Base-by-base conservation (phyloP, 2,888 invertebrate genomes). In the Cheilosia vernalis region DNA sequence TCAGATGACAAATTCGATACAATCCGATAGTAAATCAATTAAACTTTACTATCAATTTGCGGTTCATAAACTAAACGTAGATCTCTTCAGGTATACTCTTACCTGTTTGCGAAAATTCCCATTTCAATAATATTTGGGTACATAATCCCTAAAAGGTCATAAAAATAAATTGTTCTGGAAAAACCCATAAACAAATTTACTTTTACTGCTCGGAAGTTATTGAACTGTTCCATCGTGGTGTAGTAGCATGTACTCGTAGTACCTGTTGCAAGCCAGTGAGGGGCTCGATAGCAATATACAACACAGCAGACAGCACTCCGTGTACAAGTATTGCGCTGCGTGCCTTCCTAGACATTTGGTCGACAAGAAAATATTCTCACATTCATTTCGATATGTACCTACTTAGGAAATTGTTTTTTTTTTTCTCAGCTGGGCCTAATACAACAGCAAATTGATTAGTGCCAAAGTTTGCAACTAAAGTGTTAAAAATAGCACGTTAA, bases 131-230 rank as follows among this genome's bases (percentile, higher is more conserved):
- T 74, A 80, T 78, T 78, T 72, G 30, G 55, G 66, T 67, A 56
- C 49, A 53, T 49, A 72, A 61, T 83, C 55, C 66, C 44, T 73
- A 67, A 72, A 47, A 73, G 72, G 82, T 42, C 58, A 55, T 78
- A 78, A 53, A 83, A 73, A 15, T 72, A 79, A 83, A 79, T 53
- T 79, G 56, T 84, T 60, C 21, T 74, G 77, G 80, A 80, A 84
- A 83, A 84, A 80, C 84, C 82, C 84, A 70, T 84, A 84, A 84
- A 80, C 84, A 84, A 80, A 84, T 84, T 80, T 74, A 66, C 24
- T 70, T 84, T 84, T 76, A 84, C 76, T 60, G 74, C 70, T 70
- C 84, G 74, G 84, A 84, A 84, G 84, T 84, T 76, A 76, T 70
- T 76, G 84, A 73, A 84, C 74, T 66, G 61, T 33, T 53, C 30